Evolutionary conservation across 2,888 invertebrate genomes (phyloP), one percentile per base, ranked within the genome.

Genomic region (Lampropteryx suffumata): DNA sequence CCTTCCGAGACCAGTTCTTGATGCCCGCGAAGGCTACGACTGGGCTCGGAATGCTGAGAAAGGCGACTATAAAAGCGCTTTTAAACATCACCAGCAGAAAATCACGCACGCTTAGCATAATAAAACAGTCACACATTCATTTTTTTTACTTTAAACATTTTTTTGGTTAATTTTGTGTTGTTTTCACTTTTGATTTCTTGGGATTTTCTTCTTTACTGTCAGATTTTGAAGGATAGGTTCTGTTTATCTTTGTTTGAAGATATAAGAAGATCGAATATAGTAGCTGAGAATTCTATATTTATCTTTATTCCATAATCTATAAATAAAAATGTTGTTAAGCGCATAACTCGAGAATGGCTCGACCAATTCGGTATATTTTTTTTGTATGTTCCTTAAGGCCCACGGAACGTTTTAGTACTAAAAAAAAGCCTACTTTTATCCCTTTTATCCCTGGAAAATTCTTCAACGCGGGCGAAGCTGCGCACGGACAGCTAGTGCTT

Each of bases 1-100:
- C 76, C 55, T 75, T 80, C 32, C 80, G 65, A 1, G 87, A 82
- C 89, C 88, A 88, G 68, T 73, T 71, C 54, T 74, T 84, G 12
- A 89, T 52, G 2, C 82, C 79, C 0, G 79, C 64, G 50, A 86
- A 67, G 2, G 84, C 85, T 37, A 79, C 65, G 1, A 84, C 67
- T 0, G 86, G 87, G 42, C 69, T 80, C 0, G 82, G 82, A 55
- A 88, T 79, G 72, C 71, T 80, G 55, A 88, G 71, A 51, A 83
- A 84, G 39, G 84, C 82, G 33, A 79, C 79, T 1, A 84, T 67
- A 30, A 85, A 72, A 1, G 82, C 80, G 62, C 78, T 82, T 61
- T 64, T 82, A 64, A 84, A 77, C 85, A 88, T 84, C 62, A 82
- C 83, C 77, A 67, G 47, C 14, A 79, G 52, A 34, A 82, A 54